These are phyloP conservation scores for Dexiosoma caninum DNA, from an alignment of 2,888 invertebrate species.

Conservation along the genomic window DNA sequence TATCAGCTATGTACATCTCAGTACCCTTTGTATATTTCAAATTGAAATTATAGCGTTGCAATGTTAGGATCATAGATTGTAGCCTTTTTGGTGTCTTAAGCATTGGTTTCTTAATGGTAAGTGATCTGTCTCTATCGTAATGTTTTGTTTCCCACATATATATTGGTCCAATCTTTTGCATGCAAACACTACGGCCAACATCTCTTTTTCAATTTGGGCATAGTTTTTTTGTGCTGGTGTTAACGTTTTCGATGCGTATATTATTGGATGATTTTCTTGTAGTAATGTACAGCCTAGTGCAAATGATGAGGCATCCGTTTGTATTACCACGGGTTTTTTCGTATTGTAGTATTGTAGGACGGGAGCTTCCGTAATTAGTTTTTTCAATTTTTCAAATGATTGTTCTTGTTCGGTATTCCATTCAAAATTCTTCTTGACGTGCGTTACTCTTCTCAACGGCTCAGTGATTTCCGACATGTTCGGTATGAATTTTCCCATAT, in stretches of 20 bases:
- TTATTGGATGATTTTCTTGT: neutral
- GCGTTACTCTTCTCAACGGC: too few relatives aligned
- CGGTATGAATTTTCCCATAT: too few relatives aligned
- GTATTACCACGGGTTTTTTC: neutral
- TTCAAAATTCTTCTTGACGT: too few relatives aligned
- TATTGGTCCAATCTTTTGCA: neutral
- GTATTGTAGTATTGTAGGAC: neutral
- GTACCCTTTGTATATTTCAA: conserved; percentile 5
- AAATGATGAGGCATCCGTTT: neutral
- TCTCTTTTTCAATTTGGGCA: neutral
- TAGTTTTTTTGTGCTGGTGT: neutral
- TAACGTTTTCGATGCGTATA: too few relatives aligned
- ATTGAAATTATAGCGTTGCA: conserved; percentile 17
- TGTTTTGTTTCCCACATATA: neutral
- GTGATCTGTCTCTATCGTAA: too few relatives aligned
- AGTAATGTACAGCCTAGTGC: neutral
- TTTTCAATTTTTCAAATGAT: too few relatives aligned
- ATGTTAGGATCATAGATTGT: conserved; percentile 16
- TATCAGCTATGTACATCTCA: conserved; percentile 6
- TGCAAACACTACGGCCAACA: neutral
- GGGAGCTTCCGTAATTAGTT: too few relatives aligned
- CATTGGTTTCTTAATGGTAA: neutral
- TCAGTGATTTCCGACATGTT: too few relatives aligned
- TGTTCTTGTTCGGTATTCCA: too few relatives aligned
- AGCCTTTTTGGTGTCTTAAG: neutral